A percentile compares a stretch with the other conserved stretches of the same genome.
Conservation (phyloP, 2,113 vertebrate species). For the Menidia beryllina region DNA sequence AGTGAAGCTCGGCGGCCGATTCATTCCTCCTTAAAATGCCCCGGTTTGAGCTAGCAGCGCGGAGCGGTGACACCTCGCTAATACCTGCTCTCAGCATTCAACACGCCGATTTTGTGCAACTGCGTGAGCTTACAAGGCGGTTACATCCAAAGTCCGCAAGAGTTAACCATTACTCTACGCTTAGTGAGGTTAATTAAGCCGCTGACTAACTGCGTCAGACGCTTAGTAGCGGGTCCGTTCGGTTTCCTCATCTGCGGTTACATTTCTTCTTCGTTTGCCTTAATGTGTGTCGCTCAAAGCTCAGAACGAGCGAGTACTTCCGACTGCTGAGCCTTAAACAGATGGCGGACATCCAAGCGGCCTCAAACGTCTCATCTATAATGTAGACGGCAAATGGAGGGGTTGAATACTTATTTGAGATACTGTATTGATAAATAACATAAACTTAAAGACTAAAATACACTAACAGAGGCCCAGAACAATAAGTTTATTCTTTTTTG, state of each 20-base stretch:
- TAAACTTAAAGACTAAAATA: no score
- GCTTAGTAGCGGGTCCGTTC: background rate
- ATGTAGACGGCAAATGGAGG: no score
- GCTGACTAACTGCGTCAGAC: conserved; percentile 53
- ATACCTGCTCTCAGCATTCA: background rate
- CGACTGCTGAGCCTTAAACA: conserved; percentile 9
- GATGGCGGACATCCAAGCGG: background rate
- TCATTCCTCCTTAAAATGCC: conserved; percentile 18
- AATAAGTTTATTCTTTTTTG: no score
- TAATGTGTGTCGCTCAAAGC: background rate
- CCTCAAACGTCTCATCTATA: no score
- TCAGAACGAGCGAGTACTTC: background rate
- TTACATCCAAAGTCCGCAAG: conserved; percentile 67
- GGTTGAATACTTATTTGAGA: no score
- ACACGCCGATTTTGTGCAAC: conserved; percentile 19
- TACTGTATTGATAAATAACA: no score
- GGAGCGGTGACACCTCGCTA: background rate
- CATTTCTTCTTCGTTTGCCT: conserved; percentile 1
- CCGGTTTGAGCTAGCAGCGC: background rate
- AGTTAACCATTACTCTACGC: conserved; percentile 55
- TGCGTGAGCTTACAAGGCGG: conserved; percentile 2
- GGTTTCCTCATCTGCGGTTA: background rate
- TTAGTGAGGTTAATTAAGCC: background rate
- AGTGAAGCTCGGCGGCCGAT: background rate
- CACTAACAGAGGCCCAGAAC: no score